phyloP scores from a whole-genome alignment of 2,113 vertebrate species.

The Ochotona curzoniae region DNA sequence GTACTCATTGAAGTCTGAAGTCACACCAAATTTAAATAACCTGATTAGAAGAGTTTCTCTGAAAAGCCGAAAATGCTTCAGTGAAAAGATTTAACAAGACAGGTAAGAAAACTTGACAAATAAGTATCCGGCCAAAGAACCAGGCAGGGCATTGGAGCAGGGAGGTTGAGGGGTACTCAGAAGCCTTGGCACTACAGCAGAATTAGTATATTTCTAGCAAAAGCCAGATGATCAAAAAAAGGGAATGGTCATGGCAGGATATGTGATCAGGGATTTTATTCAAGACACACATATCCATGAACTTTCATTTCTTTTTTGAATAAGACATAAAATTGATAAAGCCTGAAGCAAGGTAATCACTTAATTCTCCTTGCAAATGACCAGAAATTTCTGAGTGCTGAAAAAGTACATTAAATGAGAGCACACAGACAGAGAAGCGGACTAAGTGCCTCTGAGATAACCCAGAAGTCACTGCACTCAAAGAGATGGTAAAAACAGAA shows the following conservation, averaged over 20 bases:
- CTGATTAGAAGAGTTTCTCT: neutral
- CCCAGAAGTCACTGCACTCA: neutral
- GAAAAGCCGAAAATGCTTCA: neutral
- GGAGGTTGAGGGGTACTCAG: neutral
- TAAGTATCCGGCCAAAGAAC: neutral
- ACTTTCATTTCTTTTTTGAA: neutral
- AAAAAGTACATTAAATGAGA: neutral
- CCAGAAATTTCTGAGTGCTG: neutral
- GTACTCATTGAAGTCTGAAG: neutral
- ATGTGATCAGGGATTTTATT: neutral
- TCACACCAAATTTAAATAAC: neutral
- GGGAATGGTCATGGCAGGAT: accelerated
- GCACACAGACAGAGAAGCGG: neutral
- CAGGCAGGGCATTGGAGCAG: neutral
- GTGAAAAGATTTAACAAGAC: neutral
- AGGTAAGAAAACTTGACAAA: neutral
- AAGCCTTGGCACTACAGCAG: accelerated
- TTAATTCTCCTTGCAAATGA: neutral
- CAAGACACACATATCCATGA: neutral
- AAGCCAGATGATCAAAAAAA: neutral
- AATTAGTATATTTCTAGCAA: neutral
- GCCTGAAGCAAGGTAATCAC: neutral
- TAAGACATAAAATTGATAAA: neutral
- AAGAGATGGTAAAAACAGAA: neutral
- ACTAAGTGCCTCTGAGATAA: neutral